A percentile compares a stretch with the other conserved stretches of the same genome.
phyloP scores from a whole-genome alignment of 2,113 vertebrate species.

The Mormyrus lacerda region DNA sequence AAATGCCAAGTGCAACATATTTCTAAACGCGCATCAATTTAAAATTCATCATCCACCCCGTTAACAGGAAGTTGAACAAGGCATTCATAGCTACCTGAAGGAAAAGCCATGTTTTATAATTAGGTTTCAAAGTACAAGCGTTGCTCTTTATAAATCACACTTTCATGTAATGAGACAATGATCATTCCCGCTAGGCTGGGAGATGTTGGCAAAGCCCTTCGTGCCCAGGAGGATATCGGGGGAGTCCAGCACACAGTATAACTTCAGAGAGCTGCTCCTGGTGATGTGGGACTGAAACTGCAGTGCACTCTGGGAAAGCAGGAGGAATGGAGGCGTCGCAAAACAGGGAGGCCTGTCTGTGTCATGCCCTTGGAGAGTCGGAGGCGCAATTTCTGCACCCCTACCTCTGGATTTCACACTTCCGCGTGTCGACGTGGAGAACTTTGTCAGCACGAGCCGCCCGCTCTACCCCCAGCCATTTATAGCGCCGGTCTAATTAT shows the following conservation, averaged over 20 bases:
- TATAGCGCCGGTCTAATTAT: conserved; percentile 26
- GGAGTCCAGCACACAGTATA: not conserved
- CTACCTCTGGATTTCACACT: not conserved
- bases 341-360: not conserved
- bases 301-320: not conserved
- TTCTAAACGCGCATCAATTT: not conserved
- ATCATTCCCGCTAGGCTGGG: not conserved
- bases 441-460: not conserved
- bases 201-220: not conserved
- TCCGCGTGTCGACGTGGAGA: not conserved
- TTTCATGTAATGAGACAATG: conserved; percentile 30
- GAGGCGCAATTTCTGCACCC: not conserved
- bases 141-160: conserved; percentile 46
- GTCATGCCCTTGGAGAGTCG: not conserved
- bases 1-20: not conserved
- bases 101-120: not conserved
- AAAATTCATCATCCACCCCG: conserved; percentile 22
- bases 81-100: not conserved
- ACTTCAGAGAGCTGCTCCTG: not conserved
- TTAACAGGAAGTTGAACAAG: conserved; percentile 2
- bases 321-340: not conserved
- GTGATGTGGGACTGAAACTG: not conserved
- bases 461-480: not conserved
- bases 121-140: conserved; percentile 2
- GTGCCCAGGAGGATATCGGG: not conserved